Evolutionary conservation across 2,113 vertebrate species (phyloP).

Genomic region (Monopterus albus): DNA sequence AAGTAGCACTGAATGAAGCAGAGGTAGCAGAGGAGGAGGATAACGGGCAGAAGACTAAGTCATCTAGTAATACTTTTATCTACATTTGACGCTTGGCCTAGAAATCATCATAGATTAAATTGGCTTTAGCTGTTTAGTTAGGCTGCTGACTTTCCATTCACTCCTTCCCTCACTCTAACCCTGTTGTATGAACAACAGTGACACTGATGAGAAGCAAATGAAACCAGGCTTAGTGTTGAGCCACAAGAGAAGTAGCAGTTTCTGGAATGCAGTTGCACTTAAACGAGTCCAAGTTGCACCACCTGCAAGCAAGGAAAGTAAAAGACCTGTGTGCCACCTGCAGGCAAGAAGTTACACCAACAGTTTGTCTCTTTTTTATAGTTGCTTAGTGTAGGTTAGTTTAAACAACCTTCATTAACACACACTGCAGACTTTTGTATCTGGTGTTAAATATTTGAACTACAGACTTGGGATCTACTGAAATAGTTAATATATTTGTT

Average conservation of each 20-base stretch:
- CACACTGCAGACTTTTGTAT: not conserved
- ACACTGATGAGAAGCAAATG: not conserved
- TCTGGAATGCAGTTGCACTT: no score
- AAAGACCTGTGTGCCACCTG: not conserved
- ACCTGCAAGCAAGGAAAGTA: no score
- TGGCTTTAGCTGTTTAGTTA: not conserved
- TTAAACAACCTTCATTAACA: not conserved
- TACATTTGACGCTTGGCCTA: not conserved
- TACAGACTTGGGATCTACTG: no score
- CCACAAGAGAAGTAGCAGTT: conserved; percentile 1
- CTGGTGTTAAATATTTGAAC: not conserved
- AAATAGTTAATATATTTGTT: no score
- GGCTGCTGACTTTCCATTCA: not conserved
- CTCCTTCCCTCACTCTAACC: not conserved
- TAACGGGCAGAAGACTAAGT: no score
- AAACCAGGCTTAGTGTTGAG: not conserved
- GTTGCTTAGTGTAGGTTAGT: not conserved
- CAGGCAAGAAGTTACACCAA: not conserved
- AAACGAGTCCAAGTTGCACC: not conserved
- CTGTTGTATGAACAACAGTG: not conserved
- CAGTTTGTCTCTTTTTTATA: not conserved
- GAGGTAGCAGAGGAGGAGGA: not conserved
- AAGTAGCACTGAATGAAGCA: no score
- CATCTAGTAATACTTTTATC: not conserved
- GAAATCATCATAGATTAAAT: not conserved